Percentiles rank a stretch among this genome's conserved stretches.
These are phyloP conservation scores for Mimachlamys varia DNA, from an alignment of 2,888 invertebrate species.

Conservation along the genomic window DNA sequence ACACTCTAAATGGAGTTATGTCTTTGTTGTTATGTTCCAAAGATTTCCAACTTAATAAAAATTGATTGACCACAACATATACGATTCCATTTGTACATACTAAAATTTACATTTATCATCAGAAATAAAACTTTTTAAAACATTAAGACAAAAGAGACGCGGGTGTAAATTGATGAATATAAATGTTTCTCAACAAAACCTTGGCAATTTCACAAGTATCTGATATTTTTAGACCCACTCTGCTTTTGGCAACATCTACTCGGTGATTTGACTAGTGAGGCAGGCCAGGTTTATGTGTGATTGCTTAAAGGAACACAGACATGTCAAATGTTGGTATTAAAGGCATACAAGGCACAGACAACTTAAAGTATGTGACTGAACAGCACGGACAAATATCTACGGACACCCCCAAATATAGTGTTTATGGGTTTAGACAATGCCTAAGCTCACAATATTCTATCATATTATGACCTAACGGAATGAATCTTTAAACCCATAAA, in stretches of 20 bases:
- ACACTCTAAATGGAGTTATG: constrained; percentile 21
- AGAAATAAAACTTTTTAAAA: constrained; percentile 19
- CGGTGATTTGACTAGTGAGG: neutral
- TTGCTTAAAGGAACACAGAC: neutral
- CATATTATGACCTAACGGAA: too few species aligned
- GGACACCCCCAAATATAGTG: too few species aligned
- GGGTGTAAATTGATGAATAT: constrained; percentile 33
- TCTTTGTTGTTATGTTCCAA: constrained; percentile 5
- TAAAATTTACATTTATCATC: constrained; percentile 23
- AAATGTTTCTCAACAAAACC: neutral
- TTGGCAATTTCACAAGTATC: constrained; percentile 18
- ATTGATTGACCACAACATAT: constrained; percentile 14
- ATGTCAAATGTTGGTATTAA: neutral
- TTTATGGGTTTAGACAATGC: too few species aligned
- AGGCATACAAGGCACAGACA: neutral
- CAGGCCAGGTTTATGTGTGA: neutral
- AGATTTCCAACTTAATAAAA: constrained; percentile 20
- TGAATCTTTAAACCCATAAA: too few species aligned
- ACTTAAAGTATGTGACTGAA: neutral
- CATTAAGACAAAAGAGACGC: neutral
- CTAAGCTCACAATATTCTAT: too few species aligned
- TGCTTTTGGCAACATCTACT: constrained; percentile 21
- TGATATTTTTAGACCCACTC: constrained; percentile 18
- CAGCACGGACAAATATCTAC: too few species aligned
- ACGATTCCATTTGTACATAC: constrained; percentile 32